A percentile compares a stretch with the other conserved stretches of the same genome.
Evolutionary conservation across 1,140 invertebrate genomes (phyloP).

Genomic region (Goniozus legneri): DNA sequence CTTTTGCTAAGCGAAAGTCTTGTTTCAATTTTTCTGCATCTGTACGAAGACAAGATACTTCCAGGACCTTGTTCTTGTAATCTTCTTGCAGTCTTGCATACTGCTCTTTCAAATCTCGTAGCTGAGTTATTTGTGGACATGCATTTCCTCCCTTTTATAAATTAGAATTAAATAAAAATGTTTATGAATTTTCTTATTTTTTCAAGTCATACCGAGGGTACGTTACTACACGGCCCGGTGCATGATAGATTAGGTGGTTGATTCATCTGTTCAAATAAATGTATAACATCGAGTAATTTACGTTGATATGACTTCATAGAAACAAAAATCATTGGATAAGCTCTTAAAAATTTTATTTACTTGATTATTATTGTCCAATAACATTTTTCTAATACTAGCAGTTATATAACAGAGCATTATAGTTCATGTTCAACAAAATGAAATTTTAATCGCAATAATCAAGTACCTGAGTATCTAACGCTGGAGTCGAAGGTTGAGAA

Average conservation of each 20-base stretch:
- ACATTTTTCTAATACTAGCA: too few relatives aligned
- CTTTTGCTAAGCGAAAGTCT: constrained; percentile 52
- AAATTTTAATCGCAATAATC: too few relatives aligned
- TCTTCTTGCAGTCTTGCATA: constrained; percentile 58
- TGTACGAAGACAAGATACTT: constrained; percentile 54
- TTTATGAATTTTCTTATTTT: constrained; percentile 4
- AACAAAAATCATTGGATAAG: too few relatives aligned
- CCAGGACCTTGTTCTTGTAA: constrained; percentile 57
- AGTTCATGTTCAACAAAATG: too few relatives aligned
- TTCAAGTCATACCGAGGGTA: constrained; percentile 25
- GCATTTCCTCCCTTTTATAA: constrained; percentile 22
- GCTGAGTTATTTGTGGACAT: constrained; percentile 43
- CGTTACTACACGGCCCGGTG: constrained; percentile 29
- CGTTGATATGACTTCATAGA: too few relatives aligned
- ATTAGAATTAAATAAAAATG: not conserved
- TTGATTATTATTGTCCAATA: too few relatives aligned
- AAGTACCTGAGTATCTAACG: too few relatives aligned
- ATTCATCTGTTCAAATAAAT: constrained; percentile 23
- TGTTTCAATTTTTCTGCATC: constrained; percentile 55
- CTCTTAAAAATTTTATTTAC: too few relatives aligned
- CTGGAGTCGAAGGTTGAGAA: not conserved
- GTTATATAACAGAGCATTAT: too few relatives aligned
- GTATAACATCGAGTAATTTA: too few relatives aligned
- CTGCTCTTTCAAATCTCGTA: constrained; percentile 55
- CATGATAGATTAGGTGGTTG: constrained; percentile 18